phyloP scores from a whole-genome alignment of 2,888 invertebrate genomes.

The Lordiphosa fenestrarum region DNA sequence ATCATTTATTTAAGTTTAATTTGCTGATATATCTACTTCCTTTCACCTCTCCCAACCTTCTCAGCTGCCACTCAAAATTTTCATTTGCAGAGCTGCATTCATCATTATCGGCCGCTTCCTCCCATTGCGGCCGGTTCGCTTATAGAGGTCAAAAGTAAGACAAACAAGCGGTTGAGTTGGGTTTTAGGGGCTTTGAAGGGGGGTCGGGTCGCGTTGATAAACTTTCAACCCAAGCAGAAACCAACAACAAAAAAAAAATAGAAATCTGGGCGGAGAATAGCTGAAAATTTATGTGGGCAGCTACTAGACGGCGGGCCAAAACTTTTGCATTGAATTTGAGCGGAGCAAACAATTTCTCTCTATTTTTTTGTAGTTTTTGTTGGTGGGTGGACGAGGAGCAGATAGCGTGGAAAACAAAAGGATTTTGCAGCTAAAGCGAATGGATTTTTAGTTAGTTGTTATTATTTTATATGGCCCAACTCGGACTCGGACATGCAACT shows the following conservation, averaged over 20 bases:
- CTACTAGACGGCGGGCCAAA: conserved; percentile 65
- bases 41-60: too few species aligned
- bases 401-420: conserved; percentile 60
- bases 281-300: conserved; percentile 70
- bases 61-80: conserved; percentile 34
- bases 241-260: conserved; percentile 26
- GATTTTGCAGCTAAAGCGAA: conserved; percentile 75
- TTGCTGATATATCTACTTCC: too few species aligned
- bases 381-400: conserved; percentile 15
- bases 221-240: conserved; percentile 56
- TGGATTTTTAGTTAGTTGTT: conserved; percentile 74
- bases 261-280: conserved; percentile 13
- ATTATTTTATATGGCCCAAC: conserved; percentile 65
- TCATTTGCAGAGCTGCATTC: conserved; percentile 27
- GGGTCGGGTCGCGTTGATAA: conserved; percentile 56
- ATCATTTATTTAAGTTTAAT: too few species aligned
- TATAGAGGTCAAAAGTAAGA: conserved; percentile 74
- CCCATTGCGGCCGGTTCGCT: conserved; percentile 20
- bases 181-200: conserved; percentile 27
- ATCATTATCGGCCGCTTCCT: conserved; percentile 60
- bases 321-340: conserved; percentile 72
- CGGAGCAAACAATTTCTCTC: conserved; percentile 69
- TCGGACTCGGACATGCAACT: conserved; percentile 62
- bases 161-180: conserved; percentile 62
- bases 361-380: conserved; percentile 28